phyloP scores from a whole-genome alignment of 2,797 vertebrate genomes.

The Hirundo rustica region DNA sequence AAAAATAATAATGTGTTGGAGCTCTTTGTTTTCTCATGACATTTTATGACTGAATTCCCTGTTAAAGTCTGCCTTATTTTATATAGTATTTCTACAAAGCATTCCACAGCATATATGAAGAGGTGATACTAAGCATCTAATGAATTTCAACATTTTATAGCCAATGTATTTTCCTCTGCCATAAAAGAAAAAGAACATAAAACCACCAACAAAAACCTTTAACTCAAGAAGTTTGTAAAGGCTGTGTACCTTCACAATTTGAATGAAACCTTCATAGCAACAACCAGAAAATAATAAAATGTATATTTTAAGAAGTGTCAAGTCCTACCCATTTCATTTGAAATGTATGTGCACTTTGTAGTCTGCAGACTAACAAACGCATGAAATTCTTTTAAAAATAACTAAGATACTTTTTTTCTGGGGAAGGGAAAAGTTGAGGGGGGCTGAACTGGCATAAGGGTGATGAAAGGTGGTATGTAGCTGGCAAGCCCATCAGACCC shows the following conservation, averaged over 20 bases:
- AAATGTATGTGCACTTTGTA: conserved; percentile 1
- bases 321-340: conserved; percentile 61
- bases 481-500: background rate
- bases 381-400: conserved; percentile 41
- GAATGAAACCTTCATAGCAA: conserved; percentile 70
- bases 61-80: conserved; percentile 96
- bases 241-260: conserved; percentile 74
- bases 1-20: conserved; percentile 77
- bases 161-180: conserved; percentile 88
- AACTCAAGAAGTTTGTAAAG: conserved; percentile 82
- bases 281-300: conserved; percentile 73
- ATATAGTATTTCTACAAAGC: conserved; percentile 94
- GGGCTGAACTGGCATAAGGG: background rate
- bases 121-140: conserved; percentile 82
- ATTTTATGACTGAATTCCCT: conserved; percentile 88
- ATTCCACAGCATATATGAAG: conserved; percentile 84
- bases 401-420: background rate
- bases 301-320: conserved; percentile 72
- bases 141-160: conserved; percentile 91
- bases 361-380: background rate
- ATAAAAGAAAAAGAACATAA: conserved; percentile 61
- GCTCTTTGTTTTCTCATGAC: conserved; percentile 76
- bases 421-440: background rate
- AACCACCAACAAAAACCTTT: conserved; percentile 63
- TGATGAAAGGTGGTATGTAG: background rate